A percentile compares a stretch with the other conserved stretches of the same genome.
These are phyloP conservation scores for Leptinotarsa juncta DNA, from an alignment of 2,888 invertebrate species.

Conservation along the genomic window DNA sequence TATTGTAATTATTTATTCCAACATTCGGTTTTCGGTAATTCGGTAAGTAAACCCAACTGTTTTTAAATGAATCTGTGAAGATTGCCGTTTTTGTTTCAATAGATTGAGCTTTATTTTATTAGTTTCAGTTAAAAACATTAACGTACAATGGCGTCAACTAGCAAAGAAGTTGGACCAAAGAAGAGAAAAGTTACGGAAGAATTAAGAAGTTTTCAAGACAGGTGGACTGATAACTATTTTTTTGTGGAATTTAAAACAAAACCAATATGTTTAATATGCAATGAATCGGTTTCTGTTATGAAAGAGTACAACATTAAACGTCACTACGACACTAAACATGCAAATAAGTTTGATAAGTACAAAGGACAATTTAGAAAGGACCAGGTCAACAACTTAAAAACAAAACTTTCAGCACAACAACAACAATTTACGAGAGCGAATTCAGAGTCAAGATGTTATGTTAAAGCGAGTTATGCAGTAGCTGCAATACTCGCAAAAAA, in stretches of 20 bases:
- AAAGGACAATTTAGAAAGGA: conserved; percentile 21
- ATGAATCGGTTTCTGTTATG: conserved; percentile 30
- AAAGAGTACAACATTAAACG: conserved; percentile 33
- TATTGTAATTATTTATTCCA: not conserved
- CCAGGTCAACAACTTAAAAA: conserved; percentile 23
- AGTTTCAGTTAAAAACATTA: not conserved
- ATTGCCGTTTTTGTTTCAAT: conserved; percentile 1
- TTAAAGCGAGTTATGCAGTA: conserved; percentile 1
- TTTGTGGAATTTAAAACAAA: conserved; percentile 24
- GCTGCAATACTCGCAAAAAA: conserved; percentile 40
- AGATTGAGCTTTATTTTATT: conserved; percentile 5
- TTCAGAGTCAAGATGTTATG: too few relatives aligned
- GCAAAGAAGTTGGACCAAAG: conserved; percentile 17
- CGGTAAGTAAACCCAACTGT: conserved; percentile 12
- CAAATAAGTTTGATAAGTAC: conserved; percentile 29
- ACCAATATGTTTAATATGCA: conserved; percentile 29
- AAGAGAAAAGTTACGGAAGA: conserved; percentile 15
- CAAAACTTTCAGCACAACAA: not conserved
- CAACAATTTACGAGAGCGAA: conserved; percentile 24
- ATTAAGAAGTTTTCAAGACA: conserved; percentile 11
- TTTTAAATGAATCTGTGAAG: not conserved
- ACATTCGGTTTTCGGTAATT: not conserved
- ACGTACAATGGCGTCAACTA: conserved; percentile 11
- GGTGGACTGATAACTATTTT: conserved; percentile 9
- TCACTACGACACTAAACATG: conserved; percentile 29